Evolutionary conservation across 2,797 vertebrate species (phyloP).

Genomic region (Streptopelia turtur): DNA sequence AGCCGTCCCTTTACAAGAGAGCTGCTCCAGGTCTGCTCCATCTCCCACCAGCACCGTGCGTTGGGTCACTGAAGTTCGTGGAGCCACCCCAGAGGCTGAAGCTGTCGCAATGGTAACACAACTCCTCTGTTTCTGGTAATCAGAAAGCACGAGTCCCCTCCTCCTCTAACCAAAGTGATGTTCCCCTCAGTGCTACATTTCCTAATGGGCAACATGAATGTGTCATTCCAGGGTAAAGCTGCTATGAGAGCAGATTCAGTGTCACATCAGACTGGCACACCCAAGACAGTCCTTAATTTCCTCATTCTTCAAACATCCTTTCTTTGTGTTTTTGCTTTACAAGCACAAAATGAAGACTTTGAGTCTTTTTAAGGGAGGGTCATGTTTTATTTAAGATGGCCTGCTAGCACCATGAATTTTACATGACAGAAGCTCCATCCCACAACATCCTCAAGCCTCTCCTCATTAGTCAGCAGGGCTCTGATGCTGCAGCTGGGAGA

Average conservation of each 20-base stretch:
- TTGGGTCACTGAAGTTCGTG: neutral
- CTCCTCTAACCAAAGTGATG: neutral
- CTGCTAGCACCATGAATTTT: constrained; percentile 45
- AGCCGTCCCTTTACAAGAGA: neutral
- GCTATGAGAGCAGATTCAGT: neutral
- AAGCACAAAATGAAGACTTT: constrained; percentile 2
- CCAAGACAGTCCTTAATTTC: neutral
- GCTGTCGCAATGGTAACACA: neutral
- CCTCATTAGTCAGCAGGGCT: neutral
- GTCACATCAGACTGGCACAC: neutral
- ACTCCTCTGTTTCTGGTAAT: neutral
- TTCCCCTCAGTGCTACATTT: neutral
- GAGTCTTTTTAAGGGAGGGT: neutral
- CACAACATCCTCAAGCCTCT: neutral
- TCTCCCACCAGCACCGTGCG: neutral
- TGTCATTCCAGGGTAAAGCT: neutral
- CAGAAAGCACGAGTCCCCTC: neutral
- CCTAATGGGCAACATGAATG: neutral
- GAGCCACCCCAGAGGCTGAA: neutral
- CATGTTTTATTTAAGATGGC: constrained; percentile 38
- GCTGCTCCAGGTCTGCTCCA: neutral
- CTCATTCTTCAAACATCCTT: neutral
- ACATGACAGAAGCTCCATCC: constrained; percentile 2
- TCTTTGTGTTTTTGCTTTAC: neutral
- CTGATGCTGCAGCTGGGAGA: neutral